phyloP scores from a whole-genome alignment of 1,140 invertebrate genomes.

The Lethrus apterus region DNA sequence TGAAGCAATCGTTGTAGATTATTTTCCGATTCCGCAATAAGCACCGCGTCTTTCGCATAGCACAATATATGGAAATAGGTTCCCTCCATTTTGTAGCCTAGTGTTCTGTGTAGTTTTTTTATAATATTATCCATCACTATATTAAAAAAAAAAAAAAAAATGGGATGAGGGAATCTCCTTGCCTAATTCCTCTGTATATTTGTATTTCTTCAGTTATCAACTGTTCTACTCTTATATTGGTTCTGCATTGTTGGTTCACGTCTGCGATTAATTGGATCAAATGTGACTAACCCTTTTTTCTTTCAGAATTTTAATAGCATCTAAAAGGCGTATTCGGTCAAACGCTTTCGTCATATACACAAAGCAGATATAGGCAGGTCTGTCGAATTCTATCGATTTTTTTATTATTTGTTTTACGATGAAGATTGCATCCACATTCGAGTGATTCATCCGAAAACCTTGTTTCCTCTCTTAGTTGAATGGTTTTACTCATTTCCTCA shows the following conservation, averaged over 20 bases:
- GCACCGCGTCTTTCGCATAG: constrained; percentile 15
- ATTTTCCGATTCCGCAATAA: constrained; percentile 13
- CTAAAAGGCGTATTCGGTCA: constrained; percentile 4
- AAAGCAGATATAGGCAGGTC: too few species aligned
- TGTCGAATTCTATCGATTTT: constrained; percentile 10
- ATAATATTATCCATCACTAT: too few species aligned
- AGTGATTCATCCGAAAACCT: neutral
- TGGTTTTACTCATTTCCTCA: neutral
- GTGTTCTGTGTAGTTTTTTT: too few species aligned
- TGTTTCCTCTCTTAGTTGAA: neutral
- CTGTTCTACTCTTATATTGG: too few species aligned
- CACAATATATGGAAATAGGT: constrained; percentile 5
- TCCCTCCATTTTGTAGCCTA: neutral
- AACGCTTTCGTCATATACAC: constrained; percentile 2
- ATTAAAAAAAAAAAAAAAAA: too few species aligned
- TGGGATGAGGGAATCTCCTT: too few species aligned
- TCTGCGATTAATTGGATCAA: too few species aligned
- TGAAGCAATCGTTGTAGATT: constrained; percentile 12
- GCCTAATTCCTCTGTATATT: too few species aligned
- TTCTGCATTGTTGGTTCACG: too few species aligned
- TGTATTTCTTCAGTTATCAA: too few species aligned
- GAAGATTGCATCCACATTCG: neutral
- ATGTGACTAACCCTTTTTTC: neutral
- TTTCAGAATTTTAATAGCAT: constrained; percentile 4
- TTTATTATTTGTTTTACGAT: constrained; percentile 7